These are phyloP conservation scores for Temnothorax ravouxi DNA, from an alignment of 2,888 invertebrate species.

Conservation along the genomic window DNA sequence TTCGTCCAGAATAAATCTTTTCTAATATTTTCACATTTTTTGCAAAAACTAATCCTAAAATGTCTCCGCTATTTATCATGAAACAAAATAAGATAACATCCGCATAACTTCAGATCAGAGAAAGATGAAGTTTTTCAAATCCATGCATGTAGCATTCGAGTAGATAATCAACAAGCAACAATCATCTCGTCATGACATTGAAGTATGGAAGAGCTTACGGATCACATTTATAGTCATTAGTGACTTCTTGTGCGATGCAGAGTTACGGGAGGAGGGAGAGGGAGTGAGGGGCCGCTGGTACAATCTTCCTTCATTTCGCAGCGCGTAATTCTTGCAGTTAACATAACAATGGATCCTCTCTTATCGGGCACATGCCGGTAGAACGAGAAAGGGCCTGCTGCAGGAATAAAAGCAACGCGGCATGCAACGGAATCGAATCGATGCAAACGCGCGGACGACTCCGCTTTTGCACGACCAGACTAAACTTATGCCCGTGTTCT, in stretches of 20 bases:
- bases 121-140: conserved; percentile 9
- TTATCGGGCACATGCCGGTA: conserved; percentile 43
- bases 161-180: conserved; percentile 1
- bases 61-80: neutral
- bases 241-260: conserved; percentile 22
- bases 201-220: conserved; percentile 15
- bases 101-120: neutral
- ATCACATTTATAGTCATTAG: conserved; percentile 40
- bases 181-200: neutral
- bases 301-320: conserved; percentile 39
- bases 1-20: neutral
- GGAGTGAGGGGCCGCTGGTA: neutral
- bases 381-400: conserved; percentile 1
- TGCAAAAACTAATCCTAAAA: neutral
- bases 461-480: conserved; percentile 27
- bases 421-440: conserved; percentile 33
- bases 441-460: conserved; percentile 39
- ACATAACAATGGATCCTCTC: conserved; percentile 45
- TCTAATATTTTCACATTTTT: neutral
- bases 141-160: neutral
- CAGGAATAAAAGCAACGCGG: conserved; percentile 26
- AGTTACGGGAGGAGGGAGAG: neutral
- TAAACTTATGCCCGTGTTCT: conserved; percentile 49
- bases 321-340: conserved; percentile 46
- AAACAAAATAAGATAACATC: neutral